Conservation (phyloP, 2,888 invertebrate species). For the Tenthredo amoena region DNA sequence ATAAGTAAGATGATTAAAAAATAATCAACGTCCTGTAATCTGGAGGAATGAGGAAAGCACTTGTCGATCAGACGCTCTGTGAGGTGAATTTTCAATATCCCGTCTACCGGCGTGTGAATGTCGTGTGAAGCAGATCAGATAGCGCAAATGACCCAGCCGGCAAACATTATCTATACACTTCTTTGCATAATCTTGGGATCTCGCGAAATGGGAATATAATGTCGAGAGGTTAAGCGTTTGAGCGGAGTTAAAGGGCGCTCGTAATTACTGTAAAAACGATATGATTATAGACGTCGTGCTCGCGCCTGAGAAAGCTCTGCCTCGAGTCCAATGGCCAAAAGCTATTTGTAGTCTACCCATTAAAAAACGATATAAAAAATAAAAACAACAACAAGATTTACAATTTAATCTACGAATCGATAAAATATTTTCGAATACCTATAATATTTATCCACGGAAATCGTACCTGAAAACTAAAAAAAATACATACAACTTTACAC, state of each 20-base stretch:
- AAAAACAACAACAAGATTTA: neutral
- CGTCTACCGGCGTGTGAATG: conserved; percentile 33
- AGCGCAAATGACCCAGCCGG: conserved; percentile 49
- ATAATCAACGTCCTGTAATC: conserved; percentile 20
- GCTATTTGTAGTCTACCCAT: conserved; percentile 68
- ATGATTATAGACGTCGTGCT: conserved; percentile 63
- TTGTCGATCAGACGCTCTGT: conserved; percentile 1
- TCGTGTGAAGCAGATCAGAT: conserved; percentile 48
- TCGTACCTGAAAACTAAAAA: neutral
- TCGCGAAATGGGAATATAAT: conserved; percentile 69
- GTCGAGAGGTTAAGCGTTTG: conserved; percentile 58
- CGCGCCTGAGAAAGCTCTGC: neutral
- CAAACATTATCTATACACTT: conserved; percentile 52
- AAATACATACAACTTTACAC: neutral
- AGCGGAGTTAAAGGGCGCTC: conserved; percentile 61
- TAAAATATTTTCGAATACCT: neutral
- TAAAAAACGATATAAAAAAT: neutral
- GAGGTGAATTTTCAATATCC: conserved; percentile 48
- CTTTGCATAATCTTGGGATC: conserved; percentile 61
- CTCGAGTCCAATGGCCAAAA: conserved; percentile 39
- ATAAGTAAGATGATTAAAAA: neutral
- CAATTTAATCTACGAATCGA: neutral
- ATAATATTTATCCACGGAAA: neutral
- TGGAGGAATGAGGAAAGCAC: conserved; percentile 3
- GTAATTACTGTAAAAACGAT: conserved; percentile 71